Conservation (phyloP, 2,797 vertebrate species). For the Leptoclinus maculatus region DNA sequence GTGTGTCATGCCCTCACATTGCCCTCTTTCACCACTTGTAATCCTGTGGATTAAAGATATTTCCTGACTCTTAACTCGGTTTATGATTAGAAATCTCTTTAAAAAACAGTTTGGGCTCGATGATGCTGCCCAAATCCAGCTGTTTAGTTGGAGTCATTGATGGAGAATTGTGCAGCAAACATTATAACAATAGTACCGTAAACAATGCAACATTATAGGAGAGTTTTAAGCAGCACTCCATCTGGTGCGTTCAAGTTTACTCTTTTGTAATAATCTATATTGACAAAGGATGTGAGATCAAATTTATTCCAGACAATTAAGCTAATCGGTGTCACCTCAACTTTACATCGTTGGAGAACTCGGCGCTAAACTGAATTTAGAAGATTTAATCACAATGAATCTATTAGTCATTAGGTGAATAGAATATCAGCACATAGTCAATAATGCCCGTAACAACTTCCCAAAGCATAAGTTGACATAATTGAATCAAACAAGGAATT, state of each 20-base stretch:
- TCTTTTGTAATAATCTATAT: neutral
- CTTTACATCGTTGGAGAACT: too few relatives aligned
- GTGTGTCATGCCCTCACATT: slow-evolving; percentile 7
- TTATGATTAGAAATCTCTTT: slow-evolving; percentile 35
- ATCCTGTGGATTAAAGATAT: slow-evolving; percentile 34
- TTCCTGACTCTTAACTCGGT: slow-evolving; percentile 10
- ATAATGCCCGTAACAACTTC: neutral
- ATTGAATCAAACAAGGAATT: too few relatives aligned
- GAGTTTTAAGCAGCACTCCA: neutral
- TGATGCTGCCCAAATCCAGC: neutral
- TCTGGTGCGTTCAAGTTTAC: neutral
- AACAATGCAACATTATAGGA: neutral
- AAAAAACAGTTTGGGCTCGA: neutral
- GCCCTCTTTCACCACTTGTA: slow-evolving; percentile 16
- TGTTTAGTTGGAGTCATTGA: neutral
- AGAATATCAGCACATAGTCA: neutral
- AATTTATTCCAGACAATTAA: neutral
- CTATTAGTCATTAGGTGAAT: neutral
- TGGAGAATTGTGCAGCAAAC: neutral
- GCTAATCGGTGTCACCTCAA: neutral
- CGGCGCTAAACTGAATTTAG: too few relatives aligned
- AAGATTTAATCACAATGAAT: neutral
- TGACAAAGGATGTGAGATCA: neutral
- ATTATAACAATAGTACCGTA: neutral
- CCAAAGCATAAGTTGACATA: neutral